Evolutionary conservation across 2,797 vertebrate species (phyloP).

Genomic region (Tympanoctomys barrerae): DNA sequence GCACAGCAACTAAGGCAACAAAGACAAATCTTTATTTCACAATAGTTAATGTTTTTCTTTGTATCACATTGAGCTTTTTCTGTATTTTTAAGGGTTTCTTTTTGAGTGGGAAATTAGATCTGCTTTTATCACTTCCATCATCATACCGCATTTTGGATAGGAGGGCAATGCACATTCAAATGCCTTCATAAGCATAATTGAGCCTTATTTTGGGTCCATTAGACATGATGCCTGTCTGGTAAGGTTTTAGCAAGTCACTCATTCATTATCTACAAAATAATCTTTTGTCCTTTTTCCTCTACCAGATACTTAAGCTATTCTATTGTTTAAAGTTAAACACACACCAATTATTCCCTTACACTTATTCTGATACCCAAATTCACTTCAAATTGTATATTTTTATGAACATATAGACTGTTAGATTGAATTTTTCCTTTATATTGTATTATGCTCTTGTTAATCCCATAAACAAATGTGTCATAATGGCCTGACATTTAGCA

Average conservation of each 20-base stretch:
- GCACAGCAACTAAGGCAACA: background rate
- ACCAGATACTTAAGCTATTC: background rate
- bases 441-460: background rate
- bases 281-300: background rate
- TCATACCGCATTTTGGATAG: background rate
- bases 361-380: slow-evolving; percentile 2
- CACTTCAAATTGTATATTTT: background rate
- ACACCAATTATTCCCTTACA: background rate
- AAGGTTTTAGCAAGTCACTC: slow-evolving; percentile 40
- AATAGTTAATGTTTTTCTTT: background rate
- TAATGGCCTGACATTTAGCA: background rate
- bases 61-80: background rate
- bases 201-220: slow-evolving; percentile 41
- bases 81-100: background rate
- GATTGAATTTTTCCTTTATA: background rate
- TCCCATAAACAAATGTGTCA: background rate
- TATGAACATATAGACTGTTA: background rate
- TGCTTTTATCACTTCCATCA: background rate
- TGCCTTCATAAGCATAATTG: background rate
- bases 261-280: slow-evolving; percentile 25
- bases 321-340: background rate
- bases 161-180: background rate
- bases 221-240: slow-evolving; percentile 13
- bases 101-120: background rate
- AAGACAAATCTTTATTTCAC: background rate